These are phyloP conservation scores for Erebia ligea DNA, from an alignment of 2,888 invertebrate genomes.

Conservation along the genomic window DNA sequence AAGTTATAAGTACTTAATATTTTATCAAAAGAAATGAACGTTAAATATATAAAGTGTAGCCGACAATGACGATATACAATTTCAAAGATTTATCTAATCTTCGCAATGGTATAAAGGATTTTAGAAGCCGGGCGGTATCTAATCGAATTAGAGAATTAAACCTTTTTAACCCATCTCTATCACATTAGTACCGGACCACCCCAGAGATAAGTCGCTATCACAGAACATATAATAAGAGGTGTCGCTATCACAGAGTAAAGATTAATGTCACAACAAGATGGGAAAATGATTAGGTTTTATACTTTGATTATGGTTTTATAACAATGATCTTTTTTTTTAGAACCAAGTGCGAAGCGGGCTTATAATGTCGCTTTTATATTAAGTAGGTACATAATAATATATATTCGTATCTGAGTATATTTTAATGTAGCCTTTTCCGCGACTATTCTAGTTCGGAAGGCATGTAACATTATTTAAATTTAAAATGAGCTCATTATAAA, in stretches of 20 bases:
- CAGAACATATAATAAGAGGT: too few relatives aligned
- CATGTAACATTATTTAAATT: too few relatives aligned
- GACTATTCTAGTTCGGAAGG: background rate
- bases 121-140: conserved; percentile 36
- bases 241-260: conserved; percentile 41
- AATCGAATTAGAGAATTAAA: conserved; percentile 41
- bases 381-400: too few relatives aligned
- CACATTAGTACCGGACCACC: conserved; percentile 47
- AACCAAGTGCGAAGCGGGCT: background rate
- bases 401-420: conserved; percentile 6
- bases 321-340: background rate
- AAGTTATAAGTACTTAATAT: background rate
- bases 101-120: conserved; percentile 36
- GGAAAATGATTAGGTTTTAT: conserved; percentile 40
- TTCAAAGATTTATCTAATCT: conserved; percentile 29
- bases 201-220: conserved; percentile 40
- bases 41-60: conserved; percentile 5
- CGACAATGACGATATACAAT: conserved; percentile 12
- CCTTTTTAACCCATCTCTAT: conserved; percentile 34
- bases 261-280: conserved; percentile 46
- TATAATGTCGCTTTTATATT: conserved; percentile 31
- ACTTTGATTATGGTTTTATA: conserved; percentile 36
- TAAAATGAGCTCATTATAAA: too few relatives aligned
- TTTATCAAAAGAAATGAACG: background rate
- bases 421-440: background rate